phyloP scores from a whole-genome alignment of 2,888 invertebrate genomes.

The Uropetala carovei region DNA sequence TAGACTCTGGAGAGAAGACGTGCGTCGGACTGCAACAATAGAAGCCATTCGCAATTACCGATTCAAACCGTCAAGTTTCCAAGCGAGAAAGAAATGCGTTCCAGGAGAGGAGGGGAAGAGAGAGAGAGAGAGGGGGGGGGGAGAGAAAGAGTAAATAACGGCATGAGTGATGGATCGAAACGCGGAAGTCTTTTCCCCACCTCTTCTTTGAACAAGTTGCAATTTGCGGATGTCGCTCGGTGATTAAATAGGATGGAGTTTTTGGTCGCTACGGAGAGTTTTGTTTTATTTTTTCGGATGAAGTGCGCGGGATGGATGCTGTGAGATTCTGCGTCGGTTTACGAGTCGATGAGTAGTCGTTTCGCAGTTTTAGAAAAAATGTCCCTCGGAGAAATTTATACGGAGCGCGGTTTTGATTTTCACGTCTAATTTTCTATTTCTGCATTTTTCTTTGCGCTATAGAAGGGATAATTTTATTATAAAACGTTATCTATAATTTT shows the following conservation, averaged over 20 bases:
- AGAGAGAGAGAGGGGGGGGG: background rate
- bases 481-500: too few relatives aligned
- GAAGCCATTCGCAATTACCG: constrained; percentile 35
- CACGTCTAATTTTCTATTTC: too few relatives aligned
- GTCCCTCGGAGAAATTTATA: too few relatives aligned
- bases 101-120: background rate
- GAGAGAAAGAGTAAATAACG: constrained; percentile 1
- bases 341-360: too few relatives aligned
- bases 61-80: constrained; percentile 42
- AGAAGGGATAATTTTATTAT: too few relatives aligned
- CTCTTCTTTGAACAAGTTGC: background rate
- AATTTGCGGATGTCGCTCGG: background rate
- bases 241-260: background rate
- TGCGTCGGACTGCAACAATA: constrained; percentile 10
- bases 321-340: background rate
- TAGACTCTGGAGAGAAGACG: background rate
- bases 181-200: background rate
- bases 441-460: too few relatives aligned
- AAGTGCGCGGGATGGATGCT: background rate
- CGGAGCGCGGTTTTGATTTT: too few relatives aligned
- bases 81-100: background rate
- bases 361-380: too few relatives aligned
- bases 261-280: background rate
- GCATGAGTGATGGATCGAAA: constrained; percentile 25
- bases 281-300: background rate